A percentile compares a stretch with the other conserved stretches of the same genome.
Evolutionary conservation across 1,140 invertebrate genomes (phyloP).

Genomic region (Orchestia grillus): DNA sequence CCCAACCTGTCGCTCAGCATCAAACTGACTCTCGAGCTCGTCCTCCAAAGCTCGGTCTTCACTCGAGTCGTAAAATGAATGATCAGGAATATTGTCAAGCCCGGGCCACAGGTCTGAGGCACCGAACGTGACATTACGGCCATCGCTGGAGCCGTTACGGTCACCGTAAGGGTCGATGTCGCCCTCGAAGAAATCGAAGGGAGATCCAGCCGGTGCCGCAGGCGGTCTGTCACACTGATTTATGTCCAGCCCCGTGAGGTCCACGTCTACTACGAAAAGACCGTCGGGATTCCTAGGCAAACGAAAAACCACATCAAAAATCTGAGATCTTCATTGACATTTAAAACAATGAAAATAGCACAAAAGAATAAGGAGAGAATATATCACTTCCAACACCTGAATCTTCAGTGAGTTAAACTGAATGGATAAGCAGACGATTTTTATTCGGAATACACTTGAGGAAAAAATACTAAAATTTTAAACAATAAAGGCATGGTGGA

Average conservation of each 20-base stretch:
- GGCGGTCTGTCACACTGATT: slow-evolving; percentile 15
- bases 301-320: neutral
- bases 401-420: neutral
- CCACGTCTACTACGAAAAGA: slow-evolving; percentile 11
- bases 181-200: neutral
- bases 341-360: neutral
- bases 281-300: neutral
- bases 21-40: neutral
- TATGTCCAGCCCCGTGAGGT: neutral
- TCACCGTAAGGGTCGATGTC: neutral
- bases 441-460: neutral
- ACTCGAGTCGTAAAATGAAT: slow-evolving; percentile 23
- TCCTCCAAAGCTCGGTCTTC: neutral
- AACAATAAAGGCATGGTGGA: neutral
- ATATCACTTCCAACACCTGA: neutral
- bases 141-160: slow-evolving; percentile 10
- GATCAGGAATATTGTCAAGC: neutral
- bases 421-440: neutral
- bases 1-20: slow-evolving; percentile 28
- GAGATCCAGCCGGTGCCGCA: neutral
- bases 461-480: too few relatives aligned
- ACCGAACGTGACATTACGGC: neutral
- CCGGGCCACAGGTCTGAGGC: neutral
- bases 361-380: neutral
- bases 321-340: neutral